Evolutionary conservation across 37 sponge, comb jelly and placozoan genomes (phyloP).

Genomic region (Halichondria panicea): DNA sequence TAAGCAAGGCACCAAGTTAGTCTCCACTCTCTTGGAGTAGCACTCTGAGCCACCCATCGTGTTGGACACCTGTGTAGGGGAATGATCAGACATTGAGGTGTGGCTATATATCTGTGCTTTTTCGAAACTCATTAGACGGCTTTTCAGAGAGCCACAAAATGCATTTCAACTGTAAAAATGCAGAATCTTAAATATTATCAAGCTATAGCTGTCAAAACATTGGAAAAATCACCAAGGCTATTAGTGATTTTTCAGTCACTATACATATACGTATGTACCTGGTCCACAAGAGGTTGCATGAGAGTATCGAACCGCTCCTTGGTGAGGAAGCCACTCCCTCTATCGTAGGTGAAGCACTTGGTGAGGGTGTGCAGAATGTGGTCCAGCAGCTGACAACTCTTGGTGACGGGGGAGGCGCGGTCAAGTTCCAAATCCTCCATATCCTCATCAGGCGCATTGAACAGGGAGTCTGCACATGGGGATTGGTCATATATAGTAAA

Average conservation of each 20-base stretch:
- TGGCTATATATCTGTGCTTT: no score
- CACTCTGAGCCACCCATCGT: slow-evolving; percentile 16
- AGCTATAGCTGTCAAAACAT: background rate
- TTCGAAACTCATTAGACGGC: no score
- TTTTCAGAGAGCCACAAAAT: no score
- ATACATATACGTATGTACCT: slow-evolving; percentile 51
- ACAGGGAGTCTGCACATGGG: no score
- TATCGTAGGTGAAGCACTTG: slow-evolving; percentile 73
- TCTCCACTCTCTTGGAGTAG: slow-evolving; percentile 25
- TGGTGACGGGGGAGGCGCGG: no score
- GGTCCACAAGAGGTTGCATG: slow-evolving; percentile 61
- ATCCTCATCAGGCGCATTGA: no score
- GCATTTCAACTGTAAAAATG: no score
- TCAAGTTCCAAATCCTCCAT: no score
- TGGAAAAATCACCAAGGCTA: background rate
- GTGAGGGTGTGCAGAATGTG: slow-evolving; percentile 54
- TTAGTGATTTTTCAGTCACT: background rate
- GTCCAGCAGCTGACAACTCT: slow-evolving; percentile 31
- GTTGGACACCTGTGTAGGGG: slow-evolving; percentile 37
- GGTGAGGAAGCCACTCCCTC: slow-evolving; percentile 49
- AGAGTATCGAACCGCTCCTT: slow-evolving; percentile 71
- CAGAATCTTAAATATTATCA: background rate
- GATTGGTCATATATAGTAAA: no score
- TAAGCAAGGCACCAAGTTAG: slow-evolving; percentile 75
- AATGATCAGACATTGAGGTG: background rate